These are phyloP conservation scores for Cryptus viduatorius DNA, from an alignment of 2,888 invertebrate species.

Conservation along the genomic window DNA sequence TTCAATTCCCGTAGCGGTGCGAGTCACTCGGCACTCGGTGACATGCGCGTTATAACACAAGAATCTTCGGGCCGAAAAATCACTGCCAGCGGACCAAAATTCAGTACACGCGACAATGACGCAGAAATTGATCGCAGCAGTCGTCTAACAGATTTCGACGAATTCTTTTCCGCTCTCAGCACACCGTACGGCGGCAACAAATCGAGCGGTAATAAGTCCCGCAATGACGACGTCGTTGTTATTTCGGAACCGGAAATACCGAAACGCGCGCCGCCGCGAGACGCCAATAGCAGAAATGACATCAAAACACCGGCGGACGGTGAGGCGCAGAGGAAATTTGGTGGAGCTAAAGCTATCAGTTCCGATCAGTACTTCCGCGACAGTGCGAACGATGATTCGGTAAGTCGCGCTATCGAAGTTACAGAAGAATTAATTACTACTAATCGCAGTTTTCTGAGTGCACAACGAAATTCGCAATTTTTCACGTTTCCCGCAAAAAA, in stretches of 20 bases:
- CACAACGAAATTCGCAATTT: not conserved
- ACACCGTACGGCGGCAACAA: slow-evolving; percentile 75
- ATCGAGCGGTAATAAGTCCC: slow-evolving; percentile 74
- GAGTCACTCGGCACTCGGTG: slow-evolving; percentile 94
- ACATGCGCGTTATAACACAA: slow-evolving; percentile 97
- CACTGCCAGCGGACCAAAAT: slow-evolving; percentile 76
- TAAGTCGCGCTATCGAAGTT: slow-evolving; percentile 73
- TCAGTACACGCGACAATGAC: slow-evolving; percentile 73
- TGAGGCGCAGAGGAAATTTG: slow-evolving; percentile 97
- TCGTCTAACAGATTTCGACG: slow-evolving; percentile 83
- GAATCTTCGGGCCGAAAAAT: slow-evolving; percentile 86
- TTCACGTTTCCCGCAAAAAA: slow-evolving; percentile 27
- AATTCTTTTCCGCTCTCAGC: slow-evolving; percentile 82
- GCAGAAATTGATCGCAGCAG: slow-evolving; percentile 73
- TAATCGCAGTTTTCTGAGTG: no score
- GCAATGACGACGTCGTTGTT: slow-evolving; percentile 85
- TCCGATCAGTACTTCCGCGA: slow-evolving; percentile 98
- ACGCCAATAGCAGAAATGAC: slow-evolving; percentile 69
- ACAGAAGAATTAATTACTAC: no score
- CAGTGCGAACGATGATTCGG: slow-evolving; percentile 86
- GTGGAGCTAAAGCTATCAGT: slow-evolving; percentile 98
- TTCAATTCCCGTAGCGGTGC: slow-evolving; percentile 88
- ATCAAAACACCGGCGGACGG: slow-evolving; percentile 86
- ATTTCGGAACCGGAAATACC: slow-evolving; percentile 81
- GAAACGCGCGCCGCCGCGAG: slow-evolving; percentile 74